Conservation (phyloP, 1,140 invertebrate species). For the Brachystomella parvula region DNA sequence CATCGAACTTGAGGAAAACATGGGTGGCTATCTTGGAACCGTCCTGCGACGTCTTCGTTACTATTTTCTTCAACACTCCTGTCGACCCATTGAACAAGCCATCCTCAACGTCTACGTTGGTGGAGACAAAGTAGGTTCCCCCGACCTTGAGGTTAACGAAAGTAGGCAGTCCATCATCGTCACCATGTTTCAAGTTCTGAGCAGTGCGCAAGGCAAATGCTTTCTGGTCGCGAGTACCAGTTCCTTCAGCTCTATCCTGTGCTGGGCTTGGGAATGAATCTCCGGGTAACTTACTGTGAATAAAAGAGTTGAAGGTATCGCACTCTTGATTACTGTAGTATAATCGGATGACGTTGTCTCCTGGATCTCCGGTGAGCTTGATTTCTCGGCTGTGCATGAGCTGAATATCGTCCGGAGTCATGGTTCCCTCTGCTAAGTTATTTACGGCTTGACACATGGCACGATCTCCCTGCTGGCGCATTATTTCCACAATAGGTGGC, state of each 20-base stretch:
- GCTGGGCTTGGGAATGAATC: neutral
- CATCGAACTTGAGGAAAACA: neutral
- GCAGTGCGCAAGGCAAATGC: neutral
- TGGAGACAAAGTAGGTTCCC: constrained; percentile 14
- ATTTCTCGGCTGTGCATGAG: constrained; percentile 1
- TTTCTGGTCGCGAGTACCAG: neutral
- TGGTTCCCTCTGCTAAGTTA: constrained; percentile 12
- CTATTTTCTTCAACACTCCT: neutral
- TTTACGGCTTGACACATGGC: constrained; percentile 11
- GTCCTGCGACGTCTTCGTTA: neutral
- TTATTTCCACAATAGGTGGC: constrained; percentile 20
- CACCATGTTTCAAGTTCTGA: neutral
- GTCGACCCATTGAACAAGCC: constrained; percentile 17
- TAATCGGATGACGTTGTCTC: neutral
- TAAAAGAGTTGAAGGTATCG: neutral
- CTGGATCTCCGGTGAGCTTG: neutral
- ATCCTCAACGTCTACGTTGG: constrained; percentile 15
- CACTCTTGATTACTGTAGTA: constrained; percentile 15
- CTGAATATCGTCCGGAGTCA: constrained; percentile 14
- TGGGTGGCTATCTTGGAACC: neutral
- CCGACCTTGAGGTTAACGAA: neutral
- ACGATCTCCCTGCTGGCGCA: constrained; percentile 22
- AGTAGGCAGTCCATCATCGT: neutral
- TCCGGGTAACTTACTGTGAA: neutral
- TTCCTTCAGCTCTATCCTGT: neutral